Base-by-base conservation (phyloP, 2,888 invertebrate species). In the Sclerodermus sp. region DNA sequence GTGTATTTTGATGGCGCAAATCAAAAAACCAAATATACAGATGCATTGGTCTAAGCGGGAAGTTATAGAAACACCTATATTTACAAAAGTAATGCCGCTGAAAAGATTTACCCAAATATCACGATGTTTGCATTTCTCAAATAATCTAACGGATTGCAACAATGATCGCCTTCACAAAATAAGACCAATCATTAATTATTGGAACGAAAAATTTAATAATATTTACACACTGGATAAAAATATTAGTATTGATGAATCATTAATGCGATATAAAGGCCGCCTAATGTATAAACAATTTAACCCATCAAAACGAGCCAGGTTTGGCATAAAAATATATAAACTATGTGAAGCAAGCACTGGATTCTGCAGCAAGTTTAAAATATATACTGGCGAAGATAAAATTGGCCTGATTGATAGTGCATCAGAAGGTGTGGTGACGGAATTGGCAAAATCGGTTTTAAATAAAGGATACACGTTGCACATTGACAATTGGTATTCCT, bases 191-290 rank as follows among this genome's bases (percentile, higher is more conserved):
- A 56, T 69, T 46, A 59, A 61, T 56, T 57, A 63, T 43, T 64
- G 62, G 55, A 67, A 66, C 52, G 60, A 64, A 16, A 66, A 57
- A 55, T 64, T 69, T 52, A 47, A 46, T 51, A 51, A 55, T 29
- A 64, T 55, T 51, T 67, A 67, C 57, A 59, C 54, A 52, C 61
- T 50, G 29, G 40, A 60, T 42, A 17, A 53, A 49, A 5, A 55
- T 37, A 23, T 52, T 10, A 46, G 45, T 13, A 43, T 62, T 16
- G 64, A 64, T 46, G 49, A 55, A 16, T 55, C 52, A 34, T 47
- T 52, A 13, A 49, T 49, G 49, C 15, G 41, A 49, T 49, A 49
- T 51, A 52, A 49, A 14, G 55, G 49, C 13, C 47, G 47, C 30
- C 38, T 51, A 18, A 14, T n/a, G 10, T 52, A 49, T 18, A 52